Percentiles rank a stretch among this genome's conserved stretches.
phyloP scores from a whole-genome alignment of 2,797 vertebrate species.

The Antrozous pallidus region DNA sequence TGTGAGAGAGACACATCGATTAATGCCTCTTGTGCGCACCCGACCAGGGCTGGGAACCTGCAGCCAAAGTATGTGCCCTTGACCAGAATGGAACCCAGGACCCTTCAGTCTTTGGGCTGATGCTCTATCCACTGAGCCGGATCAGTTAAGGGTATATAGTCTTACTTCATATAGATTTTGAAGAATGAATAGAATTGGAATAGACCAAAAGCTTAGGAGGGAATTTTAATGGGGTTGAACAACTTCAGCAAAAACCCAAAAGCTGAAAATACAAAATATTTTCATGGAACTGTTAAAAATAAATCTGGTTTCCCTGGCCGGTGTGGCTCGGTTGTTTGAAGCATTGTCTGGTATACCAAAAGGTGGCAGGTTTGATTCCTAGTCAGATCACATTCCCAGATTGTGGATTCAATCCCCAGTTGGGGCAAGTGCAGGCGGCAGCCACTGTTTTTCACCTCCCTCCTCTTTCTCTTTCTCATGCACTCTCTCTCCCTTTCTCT shows the following conservation, averaged over 20 bases:
- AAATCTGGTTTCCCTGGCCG: not conserved
- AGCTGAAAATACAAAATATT: slow-evolving; percentile 16
- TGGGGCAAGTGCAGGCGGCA: not conserved
- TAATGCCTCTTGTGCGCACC: too few relatives aligned
- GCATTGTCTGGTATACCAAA: not conserved
- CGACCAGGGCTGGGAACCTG: too few relatives aligned
- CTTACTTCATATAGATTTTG: not conserved
- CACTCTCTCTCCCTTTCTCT: too few relatives aligned
- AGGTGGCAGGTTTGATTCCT: not conserved
- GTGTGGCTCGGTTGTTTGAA: not conserved
- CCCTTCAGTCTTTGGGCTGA: too few relatives aligned
- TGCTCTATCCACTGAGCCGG: too few relatives aligned
- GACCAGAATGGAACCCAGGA: too few relatives aligned
- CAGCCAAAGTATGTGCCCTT: too few relatives aligned
- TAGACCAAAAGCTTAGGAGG: not conserved
- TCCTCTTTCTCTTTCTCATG: too few relatives aligned
- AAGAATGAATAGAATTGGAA: not conserved
- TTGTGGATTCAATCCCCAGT: not conserved
- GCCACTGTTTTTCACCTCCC: not conserved
- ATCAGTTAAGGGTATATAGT: not conserved
- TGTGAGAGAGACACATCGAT: too few relatives aligned
- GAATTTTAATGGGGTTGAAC: slow-evolving; percentile 22
- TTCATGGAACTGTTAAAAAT: not conserved
- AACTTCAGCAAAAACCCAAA: not conserved
- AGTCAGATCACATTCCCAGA: not conserved